Evolutionary conservation across 2,888 invertebrate genomes (phyloP).

Genomic region (Petrolisthes manimaculis): DNA sequence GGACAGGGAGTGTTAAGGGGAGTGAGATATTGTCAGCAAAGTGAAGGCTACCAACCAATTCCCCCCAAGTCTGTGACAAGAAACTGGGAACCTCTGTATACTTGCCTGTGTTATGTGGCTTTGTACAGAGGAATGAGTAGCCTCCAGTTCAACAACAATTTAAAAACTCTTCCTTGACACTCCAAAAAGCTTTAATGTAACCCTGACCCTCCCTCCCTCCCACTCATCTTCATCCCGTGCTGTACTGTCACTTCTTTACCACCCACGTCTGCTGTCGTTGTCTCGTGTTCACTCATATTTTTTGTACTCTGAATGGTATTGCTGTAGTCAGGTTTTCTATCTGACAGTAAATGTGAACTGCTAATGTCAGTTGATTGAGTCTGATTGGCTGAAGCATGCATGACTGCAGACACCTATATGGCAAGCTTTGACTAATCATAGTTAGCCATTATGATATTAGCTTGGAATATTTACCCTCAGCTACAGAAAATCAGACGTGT

Average conservation of each 20-base stretch:
- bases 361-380: too few relatives aligned
- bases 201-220: not conserved
- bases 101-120: too few relatives aligned
- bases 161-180: slow-evolving; percentile 14
- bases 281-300: slow-evolving; percentile 8
- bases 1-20: not conserved
- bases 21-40: too few relatives aligned
- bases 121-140: too few relatives aligned
- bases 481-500: not conserved
- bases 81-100: too few relatives aligned
- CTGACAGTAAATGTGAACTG: too few relatives aligned
- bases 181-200: slow-evolving; percentile 44
- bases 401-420: too few relatives aligned
- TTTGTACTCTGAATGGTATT: slow-evolving; percentile 11
- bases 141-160: too few relatives aligned
- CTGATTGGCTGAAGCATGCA: too few relatives aligned
- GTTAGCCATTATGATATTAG: not conserved
- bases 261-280: not conserved
- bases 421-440: too few relatives aligned
- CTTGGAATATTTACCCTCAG: not conserved
- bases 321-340: not conserved
- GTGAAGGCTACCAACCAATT: too few relatives aligned
- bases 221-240: not conserved
- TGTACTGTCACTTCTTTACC: slow-evolving; percentile 2
- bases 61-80: too few relatives aligned